Base-by-base conservation (phyloP, 2,113 vertebrate genomes). In the Clarias batrachus region DNA sequence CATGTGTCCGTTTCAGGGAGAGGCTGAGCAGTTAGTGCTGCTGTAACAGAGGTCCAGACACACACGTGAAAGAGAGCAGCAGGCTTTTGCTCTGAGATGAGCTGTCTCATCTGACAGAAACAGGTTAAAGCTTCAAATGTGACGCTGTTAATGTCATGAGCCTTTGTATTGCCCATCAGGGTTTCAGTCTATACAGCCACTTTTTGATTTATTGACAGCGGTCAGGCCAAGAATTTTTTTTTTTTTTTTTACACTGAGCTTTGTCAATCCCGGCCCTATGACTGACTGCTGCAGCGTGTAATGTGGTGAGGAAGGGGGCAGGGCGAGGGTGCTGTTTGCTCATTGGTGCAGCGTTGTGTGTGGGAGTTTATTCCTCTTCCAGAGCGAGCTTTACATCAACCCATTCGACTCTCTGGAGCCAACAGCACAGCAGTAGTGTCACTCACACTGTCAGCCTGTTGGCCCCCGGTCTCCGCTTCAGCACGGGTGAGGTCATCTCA, bases 281-380 rank as follows among this genome's bases (percentile, higher is more conserved):
- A 86, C 85, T 73, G 78, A 71, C 78, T 81, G 78, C 33, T 33
- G 59, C n/a, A 74, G 83, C 14, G 5, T 84, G 19, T 65, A 82
- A 87, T 76, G 80, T 23, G 71, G 70, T 77, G 70, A 41, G 59
- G 62, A 52, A 33, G 70, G 81, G 81, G 62, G 60, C 17, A n/a
- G 23, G 65, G 8, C 66, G 17, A 33, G 41, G 74, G n/a, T 25
- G 62, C 62, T 19, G 21, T 68, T 62, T 57, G 54, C 30, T 23
- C 60, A 68, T 52, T 60, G 65, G 78, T 62, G 8, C 33, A 27
- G 79, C 83, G 30, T 1, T 3, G 25, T 11, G 56, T 79, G 77
- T 79, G 77, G 16, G 77, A 8, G n/a, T 79, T 79, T 23, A n/a
- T 4, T 76, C 12, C 48, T 54, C 41, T 41, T 73, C 6, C 30